phyloP scores from a whole-genome alignment of 2,888 invertebrate species.

The Tetramorium bicarinatum region DNA sequence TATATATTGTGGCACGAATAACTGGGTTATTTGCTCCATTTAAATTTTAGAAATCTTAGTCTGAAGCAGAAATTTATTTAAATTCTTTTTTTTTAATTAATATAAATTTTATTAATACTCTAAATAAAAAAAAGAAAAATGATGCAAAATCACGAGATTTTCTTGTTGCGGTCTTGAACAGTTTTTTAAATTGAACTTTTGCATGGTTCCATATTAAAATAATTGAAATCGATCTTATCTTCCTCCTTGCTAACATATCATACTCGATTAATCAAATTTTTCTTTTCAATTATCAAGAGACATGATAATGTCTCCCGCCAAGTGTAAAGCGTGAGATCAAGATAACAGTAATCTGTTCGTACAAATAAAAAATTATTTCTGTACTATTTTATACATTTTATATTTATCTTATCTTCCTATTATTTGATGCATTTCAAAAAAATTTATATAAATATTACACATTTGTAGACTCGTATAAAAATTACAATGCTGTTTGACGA shows the following conservation, averaged over 20 bases:
- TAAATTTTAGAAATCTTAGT: background rate
- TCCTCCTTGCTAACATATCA: background rate
- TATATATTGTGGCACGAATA: no score
- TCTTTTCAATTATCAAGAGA: background rate
- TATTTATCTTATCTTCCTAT: no score
- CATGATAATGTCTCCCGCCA: no score
- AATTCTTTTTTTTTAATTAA: background rate
- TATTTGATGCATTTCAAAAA: background rate
- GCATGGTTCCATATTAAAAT: background rate
- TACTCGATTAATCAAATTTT: background rate
- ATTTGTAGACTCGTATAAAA: background rate
- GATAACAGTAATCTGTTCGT: background rate
- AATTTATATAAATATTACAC: background rate
- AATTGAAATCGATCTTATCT: background rate
- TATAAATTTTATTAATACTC: background rate
- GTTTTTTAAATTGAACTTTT: background rate
- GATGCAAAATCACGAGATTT: no score
- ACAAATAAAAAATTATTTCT: background rate
- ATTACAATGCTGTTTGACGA: background rate
- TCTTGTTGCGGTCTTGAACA: background rate
- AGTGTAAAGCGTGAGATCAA: background rate
- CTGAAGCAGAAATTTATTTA: background rate
- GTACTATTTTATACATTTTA: no score
- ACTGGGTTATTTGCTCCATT: no score
- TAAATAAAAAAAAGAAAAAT: background rate